Conservation (phyloP, 2,113 vertebrate species). For the Sylvietta virens region DNA sequence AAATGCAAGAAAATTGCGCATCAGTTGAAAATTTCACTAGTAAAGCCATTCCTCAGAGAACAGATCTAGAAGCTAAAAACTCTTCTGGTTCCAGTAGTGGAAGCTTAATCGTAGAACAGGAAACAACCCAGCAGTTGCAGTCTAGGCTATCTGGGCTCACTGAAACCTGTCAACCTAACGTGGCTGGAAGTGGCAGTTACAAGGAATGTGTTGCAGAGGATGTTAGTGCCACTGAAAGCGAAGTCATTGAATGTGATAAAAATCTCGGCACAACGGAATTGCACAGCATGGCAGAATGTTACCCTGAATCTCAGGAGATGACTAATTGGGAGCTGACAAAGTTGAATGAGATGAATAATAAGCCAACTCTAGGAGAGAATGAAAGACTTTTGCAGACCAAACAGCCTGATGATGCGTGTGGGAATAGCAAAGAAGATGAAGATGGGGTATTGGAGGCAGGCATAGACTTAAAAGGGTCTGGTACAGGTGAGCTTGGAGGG, state of each 20-base stretch:
- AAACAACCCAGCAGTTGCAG: conserved; percentile 31
- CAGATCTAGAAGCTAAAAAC: conserved; percentile 42
- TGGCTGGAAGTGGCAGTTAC: conserved; percentile 44
- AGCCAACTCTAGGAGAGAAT: conserved; percentile 66
- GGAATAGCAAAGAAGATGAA: conserved; percentile 36
- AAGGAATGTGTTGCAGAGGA: conserved; percentile 57
- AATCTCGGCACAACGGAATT: conserved; percentile 27
- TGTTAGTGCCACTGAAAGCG: conserved; percentile 22
- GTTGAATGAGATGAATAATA: conserved; percentile 65
- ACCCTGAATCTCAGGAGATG: conserved; percentile 69
- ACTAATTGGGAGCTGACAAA: conserved; percentile 67
- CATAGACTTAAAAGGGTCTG: conserved; percentile 48
- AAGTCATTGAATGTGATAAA: conserved; percentile 53
- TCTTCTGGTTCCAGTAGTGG: conserved; percentile 35
- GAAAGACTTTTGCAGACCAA: conserved; percentile 41
- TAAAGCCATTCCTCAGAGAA: conserved; percentile 57
- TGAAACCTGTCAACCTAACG: conserved; percentile 23
- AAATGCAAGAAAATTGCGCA: conserved; percentile 50
- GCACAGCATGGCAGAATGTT: conserved; percentile 47
- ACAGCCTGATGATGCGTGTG: conserved; percentile 50
- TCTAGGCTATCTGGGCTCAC: conserved; percentile 36
- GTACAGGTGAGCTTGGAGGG: conserved; percentile 56
- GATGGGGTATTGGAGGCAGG: conserved; percentile 37
- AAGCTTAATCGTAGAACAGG: conserved; percentile 27
- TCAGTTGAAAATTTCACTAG: conserved; percentile 44